Percentiles rank a stretch among this genome's conserved stretches.
phyloP scores from a whole-genome alignment of 2,888 invertebrate species.

The Nemotelus nigrinus region DNA sequence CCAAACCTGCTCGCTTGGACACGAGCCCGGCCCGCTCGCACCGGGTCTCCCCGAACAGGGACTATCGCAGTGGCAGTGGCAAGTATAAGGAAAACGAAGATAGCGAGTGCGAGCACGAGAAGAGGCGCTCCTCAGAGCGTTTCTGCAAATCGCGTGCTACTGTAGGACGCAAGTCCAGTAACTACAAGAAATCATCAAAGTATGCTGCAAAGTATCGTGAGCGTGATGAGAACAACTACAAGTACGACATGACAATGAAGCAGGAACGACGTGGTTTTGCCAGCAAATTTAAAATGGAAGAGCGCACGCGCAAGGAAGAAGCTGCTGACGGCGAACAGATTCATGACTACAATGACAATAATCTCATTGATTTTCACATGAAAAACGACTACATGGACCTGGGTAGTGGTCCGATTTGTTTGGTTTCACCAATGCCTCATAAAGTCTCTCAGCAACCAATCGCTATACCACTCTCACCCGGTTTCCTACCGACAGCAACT shows the following conservation, averaged over 20 bases:
- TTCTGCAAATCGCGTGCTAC: slow-evolving; percentile 72
- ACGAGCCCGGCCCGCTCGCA: slow-evolving; percentile 65
- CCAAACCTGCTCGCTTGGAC: slow-evolving; percentile 59
- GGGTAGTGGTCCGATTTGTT: slow-evolving; percentile 16
- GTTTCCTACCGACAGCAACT: slow-evolving; percentile 48
- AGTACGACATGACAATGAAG: slow-evolving; percentile 63
- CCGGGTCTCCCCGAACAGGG: slow-evolving; percentile 61
- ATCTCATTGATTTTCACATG: slow-evolving; percentile 62
- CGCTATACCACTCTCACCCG: slow-evolving; percentile 13
- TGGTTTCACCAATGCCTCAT: slow-evolving; percentile 21
- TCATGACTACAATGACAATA: slow-evolving; percentile 64
- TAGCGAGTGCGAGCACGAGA: slow-evolving; percentile 72
- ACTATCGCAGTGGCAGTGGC: slow-evolving; percentile 66
- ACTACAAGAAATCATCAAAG: slow-evolving; percentile 58
- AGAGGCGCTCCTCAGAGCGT: slow-evolving; percentile 71
- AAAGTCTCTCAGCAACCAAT: background rate
- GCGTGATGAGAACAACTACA: slow-evolving; percentile 62
- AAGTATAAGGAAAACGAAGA: slow-evolving; percentile 61
- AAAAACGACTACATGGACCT: slow-evolving; percentile 46
- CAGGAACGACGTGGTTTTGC: slow-evolving; percentile 64
- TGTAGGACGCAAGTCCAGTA: slow-evolving; percentile 66
- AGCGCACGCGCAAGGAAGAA: slow-evolving; percentile 54
- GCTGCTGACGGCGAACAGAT: slow-evolving; percentile 54
- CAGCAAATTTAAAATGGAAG: slow-evolving; percentile 58
- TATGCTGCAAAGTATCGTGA: slow-evolving; percentile 46